phyloP scores from a whole-genome alignment of 1,140 invertebrate genomes.

The Trissolcus basalis region DNA sequence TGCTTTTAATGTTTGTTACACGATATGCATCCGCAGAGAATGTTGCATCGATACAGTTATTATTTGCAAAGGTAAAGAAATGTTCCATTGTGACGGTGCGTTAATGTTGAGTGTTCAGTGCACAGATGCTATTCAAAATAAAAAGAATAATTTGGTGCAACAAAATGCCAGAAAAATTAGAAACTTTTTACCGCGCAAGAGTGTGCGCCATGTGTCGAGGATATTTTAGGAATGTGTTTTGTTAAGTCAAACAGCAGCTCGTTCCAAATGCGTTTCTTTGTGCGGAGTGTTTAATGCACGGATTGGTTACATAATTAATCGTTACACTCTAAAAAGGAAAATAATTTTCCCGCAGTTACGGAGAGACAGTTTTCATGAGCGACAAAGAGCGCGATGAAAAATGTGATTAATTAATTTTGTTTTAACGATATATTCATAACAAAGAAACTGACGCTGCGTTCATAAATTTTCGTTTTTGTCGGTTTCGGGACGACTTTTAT shows the following conservation, averaged over 20 bases:
- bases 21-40: too few relatives aligned
- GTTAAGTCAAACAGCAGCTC: conserved; percentile 9
- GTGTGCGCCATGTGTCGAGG: conserved; percentile 2
- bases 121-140: conserved; percentile 26
- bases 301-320: conserved; percentile 28
- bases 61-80: conserved; percentile 21
- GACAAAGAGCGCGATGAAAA: background rate
- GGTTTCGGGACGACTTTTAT: conserved; percentile 37
- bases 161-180: conserved; percentile 18
- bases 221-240: conserved; percentile 8
- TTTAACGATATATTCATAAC: conserved; percentile 11
- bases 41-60: too few relatives aligned
- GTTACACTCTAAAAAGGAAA: background rate
- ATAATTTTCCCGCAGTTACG: background rate
- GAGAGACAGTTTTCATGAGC: background rate
- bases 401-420: conserved; percentile 1
- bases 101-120: conserved; percentile 11
- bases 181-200: conserved; percentile 23
- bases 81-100: conserved; percentile 34
- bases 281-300: background rate
- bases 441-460: conserved; percentile 6
- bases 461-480: conserved; percentile 23
- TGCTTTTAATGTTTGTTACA: too few relatives aligned
- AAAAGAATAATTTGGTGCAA: conserved; percentile 22
- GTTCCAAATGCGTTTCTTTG: conserved; percentile 19